phyloP scores from a whole-genome alignment of 2,113 vertebrate genomes.

The Corythornis madagascariensis region DNA sequence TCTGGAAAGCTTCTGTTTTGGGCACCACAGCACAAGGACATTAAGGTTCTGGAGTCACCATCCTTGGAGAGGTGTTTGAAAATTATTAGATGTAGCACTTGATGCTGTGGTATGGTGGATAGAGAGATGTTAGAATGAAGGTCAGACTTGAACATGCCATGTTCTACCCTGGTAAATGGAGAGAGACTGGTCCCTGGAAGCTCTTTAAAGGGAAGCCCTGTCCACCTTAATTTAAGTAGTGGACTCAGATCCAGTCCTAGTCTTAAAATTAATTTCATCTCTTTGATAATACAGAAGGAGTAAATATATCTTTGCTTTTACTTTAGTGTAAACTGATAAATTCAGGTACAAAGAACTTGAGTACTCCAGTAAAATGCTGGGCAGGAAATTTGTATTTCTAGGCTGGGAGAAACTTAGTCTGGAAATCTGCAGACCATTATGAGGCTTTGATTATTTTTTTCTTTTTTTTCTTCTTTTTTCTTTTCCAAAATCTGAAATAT shows the following conservation, averaged over 20 bases:
- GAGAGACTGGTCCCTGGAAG: not conserved
- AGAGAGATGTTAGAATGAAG: too few species aligned
- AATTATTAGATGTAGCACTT: too few species aligned
- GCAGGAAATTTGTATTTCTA: not conserved
- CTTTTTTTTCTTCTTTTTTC: too few species aligned
- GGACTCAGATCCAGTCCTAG: not conserved
- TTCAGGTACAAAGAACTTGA: not conserved
- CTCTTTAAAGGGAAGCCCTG: not conserved
- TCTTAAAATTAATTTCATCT: not conserved
- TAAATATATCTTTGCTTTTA: not conserved
- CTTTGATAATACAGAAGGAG: not conserved
- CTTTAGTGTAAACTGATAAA: not conserved
- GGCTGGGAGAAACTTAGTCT: not conserved
- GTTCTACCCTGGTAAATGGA: not conserved
- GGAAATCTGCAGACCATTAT: not conserved
- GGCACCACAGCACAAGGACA: too few species aligned
- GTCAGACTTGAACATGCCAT: not conserved
- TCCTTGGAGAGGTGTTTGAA: too few species aligned
- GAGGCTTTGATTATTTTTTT: not conserved
- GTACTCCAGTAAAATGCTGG: not conserved
- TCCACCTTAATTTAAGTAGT: not conserved
- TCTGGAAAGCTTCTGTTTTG: too few species aligned
- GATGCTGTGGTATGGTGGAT: too few species aligned
- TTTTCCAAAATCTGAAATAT: not conserved
- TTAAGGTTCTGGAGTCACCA: too few species aligned